These are phyloP conservation scores for Oppia nitens DNA, from an alignment of 1,140 invertebrate genomes.

Conservation along the genomic window DNA sequence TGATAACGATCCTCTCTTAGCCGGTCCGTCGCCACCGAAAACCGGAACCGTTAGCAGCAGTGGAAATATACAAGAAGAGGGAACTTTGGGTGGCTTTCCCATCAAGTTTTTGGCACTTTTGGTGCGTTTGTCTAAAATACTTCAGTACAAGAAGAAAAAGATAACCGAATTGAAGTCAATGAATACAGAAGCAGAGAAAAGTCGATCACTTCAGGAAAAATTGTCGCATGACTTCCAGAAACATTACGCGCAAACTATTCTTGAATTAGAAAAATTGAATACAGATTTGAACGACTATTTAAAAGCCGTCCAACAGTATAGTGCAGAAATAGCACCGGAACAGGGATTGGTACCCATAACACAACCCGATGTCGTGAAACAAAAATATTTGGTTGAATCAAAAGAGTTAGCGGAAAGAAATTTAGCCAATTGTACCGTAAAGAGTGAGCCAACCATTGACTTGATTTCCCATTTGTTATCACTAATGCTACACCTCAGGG, in stretches of 20 bases:
- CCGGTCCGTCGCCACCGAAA: background rate
- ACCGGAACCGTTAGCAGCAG: background rate
- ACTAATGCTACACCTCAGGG: conserved; percentile 77
- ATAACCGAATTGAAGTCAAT: conserved; percentile 63
- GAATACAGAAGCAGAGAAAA: conserved; percentile 75
- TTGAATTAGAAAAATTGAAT: conserved; percentile 83
- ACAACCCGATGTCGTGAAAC: conserved; percentile 64
- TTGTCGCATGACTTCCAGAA: conserved; percentile 70
- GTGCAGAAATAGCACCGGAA: conserved; percentile 69
- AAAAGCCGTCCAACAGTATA: conserved; percentile 61
- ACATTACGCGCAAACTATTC: conserved; percentile 67
- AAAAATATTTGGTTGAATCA: conserved; percentile 69
- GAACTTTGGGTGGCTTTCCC: conserved; percentile 59
- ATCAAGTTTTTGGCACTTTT: conserved; percentile 65
- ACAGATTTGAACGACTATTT: conserved; percentile 66
- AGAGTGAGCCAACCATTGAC: conserved; percentile 39
- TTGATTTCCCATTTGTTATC: conserved; percentile 74
- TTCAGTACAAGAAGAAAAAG: conserved; percentile 61
- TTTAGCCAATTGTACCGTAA: conserved; percentile 29
- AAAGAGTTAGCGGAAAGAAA: conserved; percentile 52
- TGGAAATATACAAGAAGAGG: conserved; percentile 26
- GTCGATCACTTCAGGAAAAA: conserved; percentile 37
- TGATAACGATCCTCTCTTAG: background rate
- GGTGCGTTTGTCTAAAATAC: conserved; percentile 68
- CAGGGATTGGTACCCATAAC: conserved; percentile 51